Evolutionary conservation across 2,113 vertebrate species (phyloP).

Genomic region (Orientallactaga bullata): DNA sequence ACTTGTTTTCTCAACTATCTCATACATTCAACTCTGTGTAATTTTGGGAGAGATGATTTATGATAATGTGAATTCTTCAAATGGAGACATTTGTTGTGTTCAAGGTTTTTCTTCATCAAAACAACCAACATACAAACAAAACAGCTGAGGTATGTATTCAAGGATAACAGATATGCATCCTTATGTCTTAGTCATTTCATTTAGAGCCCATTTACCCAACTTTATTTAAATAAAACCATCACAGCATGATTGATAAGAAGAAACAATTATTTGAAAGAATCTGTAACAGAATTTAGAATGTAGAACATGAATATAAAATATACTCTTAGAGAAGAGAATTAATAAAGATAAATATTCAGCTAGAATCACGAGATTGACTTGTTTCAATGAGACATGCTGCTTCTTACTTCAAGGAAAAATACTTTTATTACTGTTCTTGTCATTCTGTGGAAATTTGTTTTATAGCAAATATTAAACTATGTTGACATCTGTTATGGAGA

Average conservation of each 20-base stretch:
- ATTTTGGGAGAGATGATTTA: neutral
- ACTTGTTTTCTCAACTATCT: slow-evolving; percentile 29
- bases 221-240: slow-evolving; percentile 55
- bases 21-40: neutral
- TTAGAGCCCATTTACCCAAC: neutral
- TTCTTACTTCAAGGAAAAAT: neutral
- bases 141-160: neutral
- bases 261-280: neutral
- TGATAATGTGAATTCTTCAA: slow-evolving; percentile 6
- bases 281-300: neutral
- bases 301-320: neutral
- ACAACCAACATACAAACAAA: neutral
- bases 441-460: slow-evolving; percentile 28
- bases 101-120: slow-evolving; percentile 20
- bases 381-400: neutral
- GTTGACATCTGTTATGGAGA: neutral
- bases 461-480: slow-evolving; percentile 37
- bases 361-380: neutral
- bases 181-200: neutral
- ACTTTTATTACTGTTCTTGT: neutral
- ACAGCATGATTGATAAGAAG: neutral
- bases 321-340: neutral
- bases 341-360: neutral
- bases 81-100: neutral
- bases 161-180: neutral